phyloP scores from a whole-genome alignment of 2,113 vertebrate genomes.

The Sialia sialis region DNA sequence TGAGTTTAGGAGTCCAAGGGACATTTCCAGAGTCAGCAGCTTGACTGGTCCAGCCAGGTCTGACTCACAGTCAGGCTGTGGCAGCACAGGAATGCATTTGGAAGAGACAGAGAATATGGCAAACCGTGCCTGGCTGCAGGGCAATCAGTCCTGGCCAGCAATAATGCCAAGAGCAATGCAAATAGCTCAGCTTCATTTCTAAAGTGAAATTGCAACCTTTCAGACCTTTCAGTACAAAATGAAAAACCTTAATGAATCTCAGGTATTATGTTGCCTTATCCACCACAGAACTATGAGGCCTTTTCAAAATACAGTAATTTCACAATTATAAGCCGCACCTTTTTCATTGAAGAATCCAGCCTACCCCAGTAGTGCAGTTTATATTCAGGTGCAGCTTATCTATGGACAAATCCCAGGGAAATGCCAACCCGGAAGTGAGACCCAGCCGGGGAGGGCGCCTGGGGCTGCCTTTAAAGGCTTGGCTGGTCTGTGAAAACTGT shows the following conservation, averaged over 20 bases:
- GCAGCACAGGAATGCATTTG: neutral
- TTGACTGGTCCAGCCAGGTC: neutral
- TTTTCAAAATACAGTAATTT: neutral
- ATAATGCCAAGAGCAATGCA: neutral
- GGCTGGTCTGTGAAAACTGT: too few relatives aligned
- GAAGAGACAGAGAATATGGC: neutral
- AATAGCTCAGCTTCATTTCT: neutral
- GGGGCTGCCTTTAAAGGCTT: too few relatives aligned
- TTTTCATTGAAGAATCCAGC: too few relatives aligned
- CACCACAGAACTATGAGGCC: neutral
- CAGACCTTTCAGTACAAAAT: accelerated
- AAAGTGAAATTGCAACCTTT: neutral
- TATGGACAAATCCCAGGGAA: too few relatives aligned
- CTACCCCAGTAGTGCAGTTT: too few relatives aligned
- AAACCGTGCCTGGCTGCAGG: neutral
- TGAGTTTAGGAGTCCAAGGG: neutral
- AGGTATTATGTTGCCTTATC: neutral
- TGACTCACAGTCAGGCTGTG: neutral
- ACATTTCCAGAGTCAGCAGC: neutral
- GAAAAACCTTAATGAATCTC: neutral
- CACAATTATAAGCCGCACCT: too few relatives aligned
- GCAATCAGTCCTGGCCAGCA: neutral
- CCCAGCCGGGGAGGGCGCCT: too few relatives aligned
- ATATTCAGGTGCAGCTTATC: too few relatives aligned
- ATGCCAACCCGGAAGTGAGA: too few relatives aligned